Percentiles rank a stretch among this genome's conserved stretches.
Evolutionary conservation across 2,888 invertebrate genomes (phyloP).

Genomic region (Chironomus riparius): DNA sequence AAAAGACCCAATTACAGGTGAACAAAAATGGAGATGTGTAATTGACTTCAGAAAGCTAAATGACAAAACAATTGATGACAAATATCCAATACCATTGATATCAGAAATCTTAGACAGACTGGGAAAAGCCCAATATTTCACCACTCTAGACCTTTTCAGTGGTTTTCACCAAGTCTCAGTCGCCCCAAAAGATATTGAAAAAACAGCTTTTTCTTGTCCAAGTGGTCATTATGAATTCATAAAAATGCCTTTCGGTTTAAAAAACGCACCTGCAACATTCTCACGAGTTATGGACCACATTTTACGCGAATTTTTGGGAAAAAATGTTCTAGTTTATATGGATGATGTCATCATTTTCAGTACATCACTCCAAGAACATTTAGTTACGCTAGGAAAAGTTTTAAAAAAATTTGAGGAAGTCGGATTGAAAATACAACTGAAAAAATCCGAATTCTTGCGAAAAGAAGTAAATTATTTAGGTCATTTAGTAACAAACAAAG

Average conservation of each 20-base stretch:
- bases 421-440: slow-evolving; percentile 32
- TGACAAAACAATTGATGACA: slow-evolving; percentile 32
- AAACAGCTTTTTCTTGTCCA: slow-evolving; percentile 32
- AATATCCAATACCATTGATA: slow-evolving; percentile 32
- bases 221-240: slow-evolving; percentile 32
- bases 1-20: slow-evolving; percentile 30
- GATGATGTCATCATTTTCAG: slow-evolving; percentile 35
- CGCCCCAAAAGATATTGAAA: slow-evolving; percentile 28
- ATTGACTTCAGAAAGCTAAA: slow-evolving; percentile 32
- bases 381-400: slow-evolving; percentile 30
- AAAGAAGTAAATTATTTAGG: slow-evolving; percentile 34
- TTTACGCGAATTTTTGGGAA: slow-evolving; percentile 30
- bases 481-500: slow-evolving; percentile 32
- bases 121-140: slow-evolving; percentile 32
- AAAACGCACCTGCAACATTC: slow-evolving; percentile 32
- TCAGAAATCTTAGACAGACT: slow-evolving; percentile 33
- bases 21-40: slow-evolving; percentile 32
- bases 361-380: slow-evolving; percentile 33
- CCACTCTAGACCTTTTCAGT: slow-evolving; percentile 33
- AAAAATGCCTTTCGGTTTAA: slow-evolving; percentile 32
- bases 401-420: slow-evolving; percentile 30
- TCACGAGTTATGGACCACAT: slow-evolving; percentile 32
- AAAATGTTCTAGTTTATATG: slow-evolving; percentile 34
- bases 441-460: slow-evolving; percentile 32
- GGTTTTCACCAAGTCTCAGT: slow-evolving; percentile 35